A percentile compares a stretch with the other conserved stretches of the same genome.
These are phyloP conservation scores for Caenorhabditis latens DNA, from an alignment of 1,140 invertebrate species.

Conservation along the genomic window DNA sequence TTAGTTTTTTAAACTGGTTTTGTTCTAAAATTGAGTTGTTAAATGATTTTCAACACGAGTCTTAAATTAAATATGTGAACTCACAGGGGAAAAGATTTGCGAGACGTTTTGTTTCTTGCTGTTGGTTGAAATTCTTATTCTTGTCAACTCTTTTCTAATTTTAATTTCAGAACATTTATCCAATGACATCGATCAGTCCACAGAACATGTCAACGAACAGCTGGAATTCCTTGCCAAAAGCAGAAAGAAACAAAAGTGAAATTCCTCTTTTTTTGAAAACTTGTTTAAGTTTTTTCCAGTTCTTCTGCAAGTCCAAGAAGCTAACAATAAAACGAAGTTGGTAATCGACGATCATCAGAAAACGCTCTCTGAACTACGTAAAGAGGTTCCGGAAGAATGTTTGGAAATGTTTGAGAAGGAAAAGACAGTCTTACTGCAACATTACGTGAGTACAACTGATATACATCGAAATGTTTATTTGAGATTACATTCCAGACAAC, in stretches of 20 bases:
- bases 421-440: not conserved
- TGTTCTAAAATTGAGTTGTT: too few species aligned
- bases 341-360: constrained; percentile 14
- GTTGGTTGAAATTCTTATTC: not conserved
- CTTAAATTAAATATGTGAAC: too few species aligned
- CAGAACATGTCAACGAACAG: constrained; percentile 12
- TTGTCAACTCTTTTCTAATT: not conserved
- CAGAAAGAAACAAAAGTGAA: constrained; percentile 5
- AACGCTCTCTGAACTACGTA: not conserved
- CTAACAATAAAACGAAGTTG: not conserved
- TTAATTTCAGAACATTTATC: not conserved
- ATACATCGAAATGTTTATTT: not conserved
- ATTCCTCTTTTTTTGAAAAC: not conserved
- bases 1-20: not conserved
- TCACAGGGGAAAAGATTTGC: too few species aligned
- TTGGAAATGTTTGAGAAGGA: constrained; percentile 18
- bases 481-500: not conserved
- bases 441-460: not conserved
- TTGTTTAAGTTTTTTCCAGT: not conserved
- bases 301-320: not conserved
- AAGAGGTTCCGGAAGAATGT: constrained; percentile 23
- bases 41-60: too few species aligned
- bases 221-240: constrained; percentile 16
- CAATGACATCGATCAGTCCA: not conserved
- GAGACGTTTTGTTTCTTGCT: too few species aligned